Percentiles rank a stretch among this genome's conserved stretches.
phyloP scores from a whole-genome alignment of 2,113 vertebrate species.

The Pica pica region DNA sequence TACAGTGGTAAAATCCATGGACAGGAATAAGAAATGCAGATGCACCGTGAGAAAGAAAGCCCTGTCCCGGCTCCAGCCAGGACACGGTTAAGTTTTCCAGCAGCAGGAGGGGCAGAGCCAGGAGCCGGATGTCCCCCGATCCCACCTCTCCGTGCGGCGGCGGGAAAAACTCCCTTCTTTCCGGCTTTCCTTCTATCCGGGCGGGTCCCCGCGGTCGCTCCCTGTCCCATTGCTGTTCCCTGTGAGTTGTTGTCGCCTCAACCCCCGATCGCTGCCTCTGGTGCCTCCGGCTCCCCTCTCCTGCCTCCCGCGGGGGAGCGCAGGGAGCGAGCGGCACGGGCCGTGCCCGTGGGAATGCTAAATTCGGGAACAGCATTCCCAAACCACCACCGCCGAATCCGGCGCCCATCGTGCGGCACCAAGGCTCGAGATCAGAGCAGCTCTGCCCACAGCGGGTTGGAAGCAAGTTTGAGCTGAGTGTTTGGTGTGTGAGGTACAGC shows the following conservation, averaged over 20 bases:
- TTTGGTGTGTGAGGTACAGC: not conserved
- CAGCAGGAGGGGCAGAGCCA: not conserved
- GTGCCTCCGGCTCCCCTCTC: too few relatives aligned
- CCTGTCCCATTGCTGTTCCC: not conserved
- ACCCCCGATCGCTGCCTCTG: not conserved
- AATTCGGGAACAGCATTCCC: not conserved
- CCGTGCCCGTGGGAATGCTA: accelerated
- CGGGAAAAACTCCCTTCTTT: accelerated
- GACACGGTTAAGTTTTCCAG: not conserved
- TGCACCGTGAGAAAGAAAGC: too few relatives aligned
- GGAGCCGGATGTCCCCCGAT: not conserved
- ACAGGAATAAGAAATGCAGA: not conserved
- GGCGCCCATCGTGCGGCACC: not conserved
- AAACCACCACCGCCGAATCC: not conserved
- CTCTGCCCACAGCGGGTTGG: not conserved
- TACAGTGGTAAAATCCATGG: not conserved
- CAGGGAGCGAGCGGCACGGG: not conserved
- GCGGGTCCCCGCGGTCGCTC: not conserved
- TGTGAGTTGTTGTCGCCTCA: not conserved
- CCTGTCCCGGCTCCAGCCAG: too few relatives aligned
- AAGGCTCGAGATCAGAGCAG: not conserved
- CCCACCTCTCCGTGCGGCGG: not conserved
- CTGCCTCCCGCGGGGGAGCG: not conserved
- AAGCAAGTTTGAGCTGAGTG: not conserved
- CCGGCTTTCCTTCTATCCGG: accelerated